A percentile compares a stretch with the other conserved stretches of the same genome.
phyloP scores from a whole-genome alignment of 2,888 invertebrate species.

The Lochmaea crataegi region DNA sequence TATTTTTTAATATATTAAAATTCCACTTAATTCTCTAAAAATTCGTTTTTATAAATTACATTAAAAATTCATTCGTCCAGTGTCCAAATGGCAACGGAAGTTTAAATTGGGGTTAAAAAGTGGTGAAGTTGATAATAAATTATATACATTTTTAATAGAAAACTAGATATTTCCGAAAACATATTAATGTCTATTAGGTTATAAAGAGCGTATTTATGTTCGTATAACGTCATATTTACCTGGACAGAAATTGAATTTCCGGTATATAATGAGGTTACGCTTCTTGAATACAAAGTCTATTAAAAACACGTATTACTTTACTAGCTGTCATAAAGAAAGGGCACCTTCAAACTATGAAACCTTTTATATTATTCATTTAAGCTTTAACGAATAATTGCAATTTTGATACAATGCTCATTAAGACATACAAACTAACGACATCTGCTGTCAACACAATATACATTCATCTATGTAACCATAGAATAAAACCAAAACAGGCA shows the following conservation, averaged over 20 bases:
- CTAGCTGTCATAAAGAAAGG: background rate
- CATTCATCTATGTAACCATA: no score
- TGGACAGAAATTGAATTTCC: constrained; percentile 38
- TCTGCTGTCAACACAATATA: no score
- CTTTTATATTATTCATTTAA: background rate
- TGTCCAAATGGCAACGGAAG: constrained; percentile 2
- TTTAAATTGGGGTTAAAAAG: constrained; percentile 22
- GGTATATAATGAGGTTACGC: constrained; percentile 41
- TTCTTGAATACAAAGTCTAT: constrained; percentile 24
- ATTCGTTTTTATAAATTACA: background rate
- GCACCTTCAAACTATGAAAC: background rate
- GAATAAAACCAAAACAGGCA: no score
- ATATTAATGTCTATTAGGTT: constrained; percentile 9
- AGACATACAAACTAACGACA: no score
- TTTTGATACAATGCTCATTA: no score
- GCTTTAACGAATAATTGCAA: background rate
- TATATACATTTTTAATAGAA: constrained; percentile 22
- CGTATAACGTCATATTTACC: constrained; percentile 28
- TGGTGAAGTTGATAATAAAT: background rate
- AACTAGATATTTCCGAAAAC: constrained; percentile 19
- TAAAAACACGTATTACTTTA: constrained; percentile 1
- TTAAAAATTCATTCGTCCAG: background rate
- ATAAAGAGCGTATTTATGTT: constrained; percentile 19
- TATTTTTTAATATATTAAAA: background rate
- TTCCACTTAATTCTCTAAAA: background rate